Evolutionary conservation across 1,140 invertebrate genomes (phyloP).

Genomic region (Choristoneura fumiferana): DNA sequence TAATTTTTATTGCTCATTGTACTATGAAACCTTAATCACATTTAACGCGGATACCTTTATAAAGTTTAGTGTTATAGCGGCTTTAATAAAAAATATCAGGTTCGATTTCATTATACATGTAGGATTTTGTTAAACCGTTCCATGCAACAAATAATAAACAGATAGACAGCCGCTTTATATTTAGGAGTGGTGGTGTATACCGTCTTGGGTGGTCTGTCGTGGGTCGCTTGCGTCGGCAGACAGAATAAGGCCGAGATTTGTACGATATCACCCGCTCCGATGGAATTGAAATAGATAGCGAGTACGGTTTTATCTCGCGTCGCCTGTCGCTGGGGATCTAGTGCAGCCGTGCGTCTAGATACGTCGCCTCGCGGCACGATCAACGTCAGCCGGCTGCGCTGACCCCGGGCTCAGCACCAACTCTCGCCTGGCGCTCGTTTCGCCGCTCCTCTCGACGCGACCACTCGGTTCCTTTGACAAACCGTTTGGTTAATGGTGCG

Average conservation of each 20-base stretch:
- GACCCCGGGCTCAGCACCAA: not conserved
- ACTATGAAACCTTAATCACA: constrained; percentile 35
- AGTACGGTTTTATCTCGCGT: constrained; percentile 61
- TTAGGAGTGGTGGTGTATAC: constrained; percentile 50
- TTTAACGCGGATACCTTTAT: constrained; percentile 33
- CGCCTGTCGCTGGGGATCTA: constrained; percentile 55
- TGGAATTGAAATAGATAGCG: constrained; percentile 69
- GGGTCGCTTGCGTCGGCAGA: constrained; percentile 45
- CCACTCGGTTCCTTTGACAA: too few relatives aligned
- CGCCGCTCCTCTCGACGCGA: too few relatives aligned
- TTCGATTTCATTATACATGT: constrained; percentile 39
- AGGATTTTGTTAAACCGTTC: constrained; percentile 33
- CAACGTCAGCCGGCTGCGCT: constrained; percentile 37
- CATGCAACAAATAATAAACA: constrained; percentile 60
- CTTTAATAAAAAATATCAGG: constrained; percentile 30
- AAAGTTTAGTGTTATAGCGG: constrained; percentile 18
- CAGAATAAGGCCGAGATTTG: constrained; percentile 68
- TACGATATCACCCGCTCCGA: constrained; percentile 61
- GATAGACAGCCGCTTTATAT: constrained; percentile 51
- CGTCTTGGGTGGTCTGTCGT: constrained; percentile 67
- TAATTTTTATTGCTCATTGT: constrained; percentile 45
- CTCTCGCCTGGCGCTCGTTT: not conserved
- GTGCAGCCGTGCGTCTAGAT: constrained; percentile 60
- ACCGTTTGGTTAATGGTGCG: too few relatives aligned
- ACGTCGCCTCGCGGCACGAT: constrained; percentile 52